Evolutionary conservation across 2,113 vertebrate genomes (phyloP).

Genomic region (Myocastor coypus): DNA sequence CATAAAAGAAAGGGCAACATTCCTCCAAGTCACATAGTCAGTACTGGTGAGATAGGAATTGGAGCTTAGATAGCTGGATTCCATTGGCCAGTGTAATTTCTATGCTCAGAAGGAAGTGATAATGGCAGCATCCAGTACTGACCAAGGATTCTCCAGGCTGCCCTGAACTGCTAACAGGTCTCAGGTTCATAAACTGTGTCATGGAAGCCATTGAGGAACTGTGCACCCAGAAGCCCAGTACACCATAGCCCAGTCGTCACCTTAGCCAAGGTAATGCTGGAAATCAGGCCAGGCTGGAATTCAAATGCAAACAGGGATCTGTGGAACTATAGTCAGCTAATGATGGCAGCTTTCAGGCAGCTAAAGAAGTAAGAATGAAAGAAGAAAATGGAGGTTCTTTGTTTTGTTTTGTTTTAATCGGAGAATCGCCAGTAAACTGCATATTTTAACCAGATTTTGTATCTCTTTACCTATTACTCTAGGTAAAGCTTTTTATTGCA

Average conservation of each 20-base stretch:
- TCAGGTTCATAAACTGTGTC: background rate
- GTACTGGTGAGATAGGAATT: background rate
- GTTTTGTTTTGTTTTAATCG: background rate
- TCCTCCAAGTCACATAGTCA: background rate
- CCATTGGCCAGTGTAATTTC: background rate
- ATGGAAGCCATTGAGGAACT: background rate
- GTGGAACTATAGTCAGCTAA: background rate
- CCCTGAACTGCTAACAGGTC: background rate
- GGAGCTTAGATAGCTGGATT: background rate
- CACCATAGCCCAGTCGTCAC: background rate
- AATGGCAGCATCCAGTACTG: background rate
- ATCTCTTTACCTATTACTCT: background rate
- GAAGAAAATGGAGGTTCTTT: background rate
- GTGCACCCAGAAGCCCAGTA: background rate
- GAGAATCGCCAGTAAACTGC: background rate
- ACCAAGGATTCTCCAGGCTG: background rate
- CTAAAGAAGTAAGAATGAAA: background rate
- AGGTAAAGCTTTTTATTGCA: background rate
- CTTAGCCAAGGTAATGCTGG: background rate
- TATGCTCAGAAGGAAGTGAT: background rate
- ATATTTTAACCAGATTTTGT: background rate
- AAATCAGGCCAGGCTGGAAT: background rate
- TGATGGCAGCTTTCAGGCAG: background rate
- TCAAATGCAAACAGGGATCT: background rate
- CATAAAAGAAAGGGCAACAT: background rate